Percentiles rank a stretch among this genome's conserved stretches.
phyloP scores from a whole-genome alignment of 2,113 vertebrate species.

The Danionella cerebrum region DNA sequence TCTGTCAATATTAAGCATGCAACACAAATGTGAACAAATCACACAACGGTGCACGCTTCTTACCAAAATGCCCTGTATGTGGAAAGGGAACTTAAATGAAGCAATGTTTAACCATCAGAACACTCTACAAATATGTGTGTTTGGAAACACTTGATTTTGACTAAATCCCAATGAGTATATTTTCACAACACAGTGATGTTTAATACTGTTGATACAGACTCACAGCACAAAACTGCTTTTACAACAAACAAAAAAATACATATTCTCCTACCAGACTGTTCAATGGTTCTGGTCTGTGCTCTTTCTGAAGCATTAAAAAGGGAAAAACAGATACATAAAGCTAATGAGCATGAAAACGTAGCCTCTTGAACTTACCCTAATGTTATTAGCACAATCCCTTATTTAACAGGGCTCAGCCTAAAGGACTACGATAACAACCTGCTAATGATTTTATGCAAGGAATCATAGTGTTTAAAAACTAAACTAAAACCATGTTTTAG shows the following conservation, averaged over 20 bases:
- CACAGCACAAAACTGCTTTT: not conserved
- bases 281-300: not conserved
- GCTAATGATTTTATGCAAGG: not conserved
- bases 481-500: too few species aligned
- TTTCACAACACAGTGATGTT: too few species aligned
- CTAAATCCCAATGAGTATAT: too few species aligned
- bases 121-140: not conserved
- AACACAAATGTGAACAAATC: not conserved
- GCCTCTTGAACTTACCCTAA: constrained; percentile 38
- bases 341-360: not conserved
- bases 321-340: not conserved
- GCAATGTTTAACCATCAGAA: not conserved
- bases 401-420: constrained; percentile 35
- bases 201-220: too few species aligned
- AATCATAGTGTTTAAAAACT: not conserved
- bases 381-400: constrained; percentile 59
- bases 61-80: not conserved
- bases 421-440: not conserved
- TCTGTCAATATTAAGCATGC: not conserved
- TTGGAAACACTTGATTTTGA: too few species aligned
- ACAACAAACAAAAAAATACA: too few species aligned
- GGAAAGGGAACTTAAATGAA: not conserved
- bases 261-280: not conserved
- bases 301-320: not conserved
- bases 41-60: not conserved